phyloP scores from a whole-genome alignment of 1,140 invertebrate genomes.

The Camponotus pennsylvanicus region DNA sequence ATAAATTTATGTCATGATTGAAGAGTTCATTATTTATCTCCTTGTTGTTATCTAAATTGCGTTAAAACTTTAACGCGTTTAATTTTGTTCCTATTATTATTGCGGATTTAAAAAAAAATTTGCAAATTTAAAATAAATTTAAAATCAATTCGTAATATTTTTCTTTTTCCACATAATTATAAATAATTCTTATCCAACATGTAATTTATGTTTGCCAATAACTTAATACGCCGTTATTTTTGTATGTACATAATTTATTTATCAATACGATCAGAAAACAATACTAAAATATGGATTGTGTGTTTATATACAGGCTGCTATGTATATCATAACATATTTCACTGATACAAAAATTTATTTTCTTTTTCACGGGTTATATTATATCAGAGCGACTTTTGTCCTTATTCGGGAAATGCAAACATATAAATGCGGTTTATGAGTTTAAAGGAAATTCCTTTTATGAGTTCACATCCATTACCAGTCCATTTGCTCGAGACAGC shows the following conservation, averaged over 20 bases:
- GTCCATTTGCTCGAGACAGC: not conserved
- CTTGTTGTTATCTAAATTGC: not conserved
- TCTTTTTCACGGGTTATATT: not conserved
- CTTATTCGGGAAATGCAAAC: not conserved
- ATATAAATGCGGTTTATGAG: slow-evolving; percentile 43
- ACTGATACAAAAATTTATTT: not conserved
- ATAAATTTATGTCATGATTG: not conserved
- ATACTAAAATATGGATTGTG: not conserved
- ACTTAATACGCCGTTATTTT: not conserved
- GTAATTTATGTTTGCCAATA: not conserved
- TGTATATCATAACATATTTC: not conserved
- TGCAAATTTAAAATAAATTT: not conserved
- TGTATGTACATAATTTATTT: slow-evolving; percentile 10
- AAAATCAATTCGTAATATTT: not conserved
- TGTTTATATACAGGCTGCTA: not conserved
- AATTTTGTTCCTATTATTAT: not conserved
- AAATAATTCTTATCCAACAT: not conserved
- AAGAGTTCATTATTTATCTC: slow-evolving; percentile 34
- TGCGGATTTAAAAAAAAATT: not conserved
- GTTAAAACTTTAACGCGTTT: not conserved
- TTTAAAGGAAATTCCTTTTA: slow-evolving; percentile 35
- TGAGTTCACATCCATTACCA: slow-evolving; percentile 43
- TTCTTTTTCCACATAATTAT: not conserved
- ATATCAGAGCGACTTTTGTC: not conserved
- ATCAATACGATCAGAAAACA: not conserved